Percentiles rank a stretch among this genome's conserved stretches.
phyloP scores from a whole-genome alignment of 2,113 vertebrate species.

The Thermophis baileyi region DNA sequence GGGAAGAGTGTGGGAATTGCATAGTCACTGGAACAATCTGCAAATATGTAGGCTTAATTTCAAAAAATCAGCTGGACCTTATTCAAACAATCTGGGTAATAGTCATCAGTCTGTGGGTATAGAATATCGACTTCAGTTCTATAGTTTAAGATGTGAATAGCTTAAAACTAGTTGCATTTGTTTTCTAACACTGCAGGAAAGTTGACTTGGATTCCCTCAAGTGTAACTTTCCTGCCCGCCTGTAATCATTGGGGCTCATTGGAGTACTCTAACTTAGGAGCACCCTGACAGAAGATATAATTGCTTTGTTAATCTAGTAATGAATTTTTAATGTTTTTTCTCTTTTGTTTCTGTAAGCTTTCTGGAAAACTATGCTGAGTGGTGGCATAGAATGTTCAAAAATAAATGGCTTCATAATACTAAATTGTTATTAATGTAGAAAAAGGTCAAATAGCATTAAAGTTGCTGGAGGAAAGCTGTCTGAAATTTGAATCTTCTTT shows the following conservation, averaged over 20 bases:
- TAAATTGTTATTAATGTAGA: background rate
- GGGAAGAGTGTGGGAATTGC: background rate
- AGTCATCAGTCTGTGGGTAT: background rate
- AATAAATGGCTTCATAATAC: background rate
- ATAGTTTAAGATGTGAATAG: background rate
- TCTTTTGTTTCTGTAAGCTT: background rate
- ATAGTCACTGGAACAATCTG: background rate
- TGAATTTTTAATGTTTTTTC: slow-evolving; percentile 1
- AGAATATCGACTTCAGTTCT: background rate
- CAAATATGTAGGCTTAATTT: background rate
- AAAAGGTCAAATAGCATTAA: background rate
- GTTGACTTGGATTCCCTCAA: background rate
- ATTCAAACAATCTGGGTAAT: background rate
- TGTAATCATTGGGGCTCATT: background rate
- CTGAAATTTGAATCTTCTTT: background rate
- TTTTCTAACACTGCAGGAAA: background rate
- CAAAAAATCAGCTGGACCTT: background rate
- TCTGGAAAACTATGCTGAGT: background rate
- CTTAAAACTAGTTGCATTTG: background rate
- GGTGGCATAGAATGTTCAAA: background rate
- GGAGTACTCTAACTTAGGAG: background rate
- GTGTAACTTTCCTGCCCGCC: background rate
- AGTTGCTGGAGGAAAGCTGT: background rate
- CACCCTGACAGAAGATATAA: background rate
- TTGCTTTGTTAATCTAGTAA: background rate